These are phyloP conservation scores for Andrena dorsata DNA, from an alignment of 2,888 invertebrate species.

Conservation along the genomic window DNA sequence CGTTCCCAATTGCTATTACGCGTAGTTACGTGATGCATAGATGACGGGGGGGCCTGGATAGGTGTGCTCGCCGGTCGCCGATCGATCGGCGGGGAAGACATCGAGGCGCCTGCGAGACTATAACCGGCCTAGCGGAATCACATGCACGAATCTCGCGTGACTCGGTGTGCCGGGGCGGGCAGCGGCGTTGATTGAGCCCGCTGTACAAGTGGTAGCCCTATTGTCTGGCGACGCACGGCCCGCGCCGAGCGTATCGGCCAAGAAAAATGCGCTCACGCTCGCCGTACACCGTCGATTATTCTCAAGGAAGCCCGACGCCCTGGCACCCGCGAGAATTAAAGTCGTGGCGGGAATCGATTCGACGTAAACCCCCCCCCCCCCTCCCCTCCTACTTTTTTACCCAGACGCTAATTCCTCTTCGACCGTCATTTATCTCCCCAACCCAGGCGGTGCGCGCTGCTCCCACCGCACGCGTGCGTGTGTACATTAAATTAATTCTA, in stretches of 20 bases:
- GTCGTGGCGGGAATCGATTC: conserved; percentile 26
- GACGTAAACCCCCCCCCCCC: not conserved
- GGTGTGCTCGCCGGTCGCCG: conserved; percentile 29
- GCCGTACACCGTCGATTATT: not conserved
- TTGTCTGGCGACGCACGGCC: conserved; percentile 35
- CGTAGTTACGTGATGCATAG: conserved; percentile 37
- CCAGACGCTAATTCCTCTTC: conserved; percentile 23
- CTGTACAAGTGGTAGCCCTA: conserved; percentile 42
- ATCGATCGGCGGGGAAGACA: conserved; percentile 74
- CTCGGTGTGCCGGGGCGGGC: conserved; percentile 33
- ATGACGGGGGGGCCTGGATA: conserved; percentile 24
- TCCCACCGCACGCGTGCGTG: conserved; percentile 23
- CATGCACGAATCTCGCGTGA: conserved; percentile 71
- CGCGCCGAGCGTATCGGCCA: conserved; percentile 20
- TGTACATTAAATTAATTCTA: conserved; percentile 26
- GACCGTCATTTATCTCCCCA: conserved; percentile 31
- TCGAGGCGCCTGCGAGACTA: conserved; percentile 73
- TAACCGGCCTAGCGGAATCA: conserved; percentile 60
- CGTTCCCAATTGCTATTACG: conserved; percentile 33
- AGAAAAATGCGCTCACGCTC: conserved; percentile 14
- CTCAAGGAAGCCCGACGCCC: conserved; percentile 27
- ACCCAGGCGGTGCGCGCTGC: not conserved
- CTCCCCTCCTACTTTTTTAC: too few species aligned
- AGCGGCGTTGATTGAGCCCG: conserved; percentile 31
- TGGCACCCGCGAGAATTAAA: conserved; percentile 39